Evolutionary conservation across 1,140 invertebrate species (phyloP).

Genomic region (Aethina tumida): DNA sequence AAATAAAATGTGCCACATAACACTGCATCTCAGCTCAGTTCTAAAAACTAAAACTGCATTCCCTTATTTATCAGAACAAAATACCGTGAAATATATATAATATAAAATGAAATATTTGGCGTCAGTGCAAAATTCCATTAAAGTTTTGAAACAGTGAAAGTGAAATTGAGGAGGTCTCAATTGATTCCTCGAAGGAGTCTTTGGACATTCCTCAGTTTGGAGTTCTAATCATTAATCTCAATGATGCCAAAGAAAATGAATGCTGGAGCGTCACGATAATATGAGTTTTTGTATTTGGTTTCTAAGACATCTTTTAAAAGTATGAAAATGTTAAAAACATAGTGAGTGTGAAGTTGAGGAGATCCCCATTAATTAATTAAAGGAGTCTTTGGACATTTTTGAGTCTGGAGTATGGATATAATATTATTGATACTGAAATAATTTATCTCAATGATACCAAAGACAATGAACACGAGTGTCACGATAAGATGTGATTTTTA

Average conservation of each 20-base stretch:
- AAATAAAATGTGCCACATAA: constrained; percentile 1
- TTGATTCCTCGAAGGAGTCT: constrained; percentile 20
- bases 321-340: too few relatives aligned
- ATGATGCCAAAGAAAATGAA: constrained; percentile 35
- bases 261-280: constrained; percentile 31
- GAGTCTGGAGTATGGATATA: too few relatives aligned
- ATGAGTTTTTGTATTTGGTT: too few relatives aligned
- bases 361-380: too few relatives aligned
- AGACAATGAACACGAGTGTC: too few relatives aligned
- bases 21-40: constrained; percentile 28
- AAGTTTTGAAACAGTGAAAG: constrained; percentile 23
- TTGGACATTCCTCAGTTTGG: constrained; percentile 24
- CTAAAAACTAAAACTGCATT: constrained; percentile 32
- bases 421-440: too few relatives aligned
- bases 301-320: too few relatives aligned
- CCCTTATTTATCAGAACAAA: constrained; percentile 19
- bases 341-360: too few relatives aligned
- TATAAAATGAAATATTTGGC: constrained; percentile 28
- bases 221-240: constrained; percentile 35
- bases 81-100: too few relatives aligned
- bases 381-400: too few relatives aligned
- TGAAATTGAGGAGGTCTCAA: constrained; percentile 19
- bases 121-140: constrained; percentile 29
- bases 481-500: constrained; percentile 32
- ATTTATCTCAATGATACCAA: too few relatives aligned